Conservation (phyloP, 2,113 vertebrate species). For the Jacana jacana region DNA sequence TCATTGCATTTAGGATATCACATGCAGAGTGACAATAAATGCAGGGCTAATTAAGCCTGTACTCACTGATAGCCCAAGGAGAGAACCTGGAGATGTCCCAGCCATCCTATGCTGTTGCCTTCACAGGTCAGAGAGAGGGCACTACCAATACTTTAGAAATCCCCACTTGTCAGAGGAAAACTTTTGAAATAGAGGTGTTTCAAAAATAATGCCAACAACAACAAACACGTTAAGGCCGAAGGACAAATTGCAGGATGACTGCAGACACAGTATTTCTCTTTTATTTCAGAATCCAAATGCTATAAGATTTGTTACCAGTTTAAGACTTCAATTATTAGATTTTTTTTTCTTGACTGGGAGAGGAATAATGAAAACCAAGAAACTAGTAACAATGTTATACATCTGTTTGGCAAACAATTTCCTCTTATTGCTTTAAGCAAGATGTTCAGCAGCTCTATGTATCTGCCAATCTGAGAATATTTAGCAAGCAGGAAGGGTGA, state of each 20-base stretch:
- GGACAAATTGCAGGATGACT: neutral
- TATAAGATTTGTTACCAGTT: neutral
- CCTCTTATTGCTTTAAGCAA: neutral
- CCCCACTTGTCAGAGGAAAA: neutral
- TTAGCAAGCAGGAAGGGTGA: neutral
- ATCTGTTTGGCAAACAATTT: constrained; percentile 51
- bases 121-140: neutral
- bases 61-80: neutral
- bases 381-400: constrained; percentile 39
- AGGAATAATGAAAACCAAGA: constrained; percentile 29
- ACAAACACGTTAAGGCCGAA: neutral
- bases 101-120: neutral
- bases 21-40: neutral
- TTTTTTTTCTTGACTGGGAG: constrained; percentile 26
- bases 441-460: neutral
- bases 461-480: neutral
- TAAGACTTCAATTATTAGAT: neutral
- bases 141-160: neutral
- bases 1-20: neutral
- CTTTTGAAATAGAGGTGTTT: neutral
- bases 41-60: neutral
- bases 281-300: constrained; percentile 17
- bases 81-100: neutral
- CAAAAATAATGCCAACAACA: neutral
- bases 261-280: neutral